These are phyloP conservation scores for Reticulitermes speratus DNA, from an alignment of 1,140 invertebrate genomes.

Conservation along the genomic window DNA sequence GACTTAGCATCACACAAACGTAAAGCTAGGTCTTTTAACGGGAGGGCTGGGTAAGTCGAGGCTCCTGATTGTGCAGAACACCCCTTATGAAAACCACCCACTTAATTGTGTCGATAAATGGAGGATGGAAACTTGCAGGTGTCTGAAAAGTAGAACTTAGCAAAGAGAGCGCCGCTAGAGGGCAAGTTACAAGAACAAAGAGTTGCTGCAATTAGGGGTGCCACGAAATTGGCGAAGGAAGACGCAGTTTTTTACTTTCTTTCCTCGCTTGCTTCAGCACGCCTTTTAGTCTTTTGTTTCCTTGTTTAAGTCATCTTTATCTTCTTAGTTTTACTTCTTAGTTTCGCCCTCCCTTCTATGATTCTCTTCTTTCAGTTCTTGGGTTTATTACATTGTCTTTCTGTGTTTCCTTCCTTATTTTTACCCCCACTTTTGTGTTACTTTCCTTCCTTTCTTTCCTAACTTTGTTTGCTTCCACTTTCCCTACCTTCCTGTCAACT, in stretches of 20 bases:
- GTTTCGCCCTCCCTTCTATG: too few species aligned
- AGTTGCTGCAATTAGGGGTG: not conserved
- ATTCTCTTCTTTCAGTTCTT: too few species aligned
- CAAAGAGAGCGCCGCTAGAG: not conserved
- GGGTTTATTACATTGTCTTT: not conserved
- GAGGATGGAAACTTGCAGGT: not conserved
- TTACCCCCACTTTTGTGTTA: too few species aligned
- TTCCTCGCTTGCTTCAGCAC: not conserved
- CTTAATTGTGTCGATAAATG: slow-evolving; percentile 8
- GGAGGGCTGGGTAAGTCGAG: not conserved
- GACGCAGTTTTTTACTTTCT: not conserved
- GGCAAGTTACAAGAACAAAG: not conserved
- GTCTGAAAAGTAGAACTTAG: not conserved
- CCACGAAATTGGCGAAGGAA: not conserved
- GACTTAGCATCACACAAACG: too few species aligned
- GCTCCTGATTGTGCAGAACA: not conserved
- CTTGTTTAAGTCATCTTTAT: not conserved
- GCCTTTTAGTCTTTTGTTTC: not conserved
- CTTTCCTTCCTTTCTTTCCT: too few species aligned
- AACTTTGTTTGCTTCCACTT: too few species aligned
- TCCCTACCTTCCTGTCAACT: too few species aligned
- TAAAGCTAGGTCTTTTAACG: too few species aligned
- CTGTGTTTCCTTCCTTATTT: not conserved
- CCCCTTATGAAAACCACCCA: not conserved
- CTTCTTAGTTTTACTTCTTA: too few species aligned